Conservation (phyloP, 2,888 invertebrate genomes). For the Rhamnusium bicolor region DNA sequence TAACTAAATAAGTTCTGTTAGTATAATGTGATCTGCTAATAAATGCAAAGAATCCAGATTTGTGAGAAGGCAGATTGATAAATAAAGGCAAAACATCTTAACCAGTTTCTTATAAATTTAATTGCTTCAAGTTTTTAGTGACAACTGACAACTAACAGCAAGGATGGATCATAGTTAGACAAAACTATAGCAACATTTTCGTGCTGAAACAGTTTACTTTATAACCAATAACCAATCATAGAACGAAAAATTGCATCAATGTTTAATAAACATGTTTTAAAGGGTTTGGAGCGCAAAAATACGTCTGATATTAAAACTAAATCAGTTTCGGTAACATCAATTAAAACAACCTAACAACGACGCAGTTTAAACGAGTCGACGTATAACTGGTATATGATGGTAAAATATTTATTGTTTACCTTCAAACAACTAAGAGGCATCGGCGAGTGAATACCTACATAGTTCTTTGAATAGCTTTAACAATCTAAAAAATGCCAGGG, state of each 20-base stretch:
- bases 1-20: no score
- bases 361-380: neutral
- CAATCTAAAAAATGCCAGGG: conserved; percentile 3
- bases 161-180: no score
- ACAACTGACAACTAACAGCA: no score
- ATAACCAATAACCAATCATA: no score
- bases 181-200: no score
- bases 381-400: neutral
- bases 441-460: neutral
- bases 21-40: no score
- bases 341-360: neutral
- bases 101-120: neutral
- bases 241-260: no score
- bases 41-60: no score
- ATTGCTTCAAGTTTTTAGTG: neutral
- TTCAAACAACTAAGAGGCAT: neutral
- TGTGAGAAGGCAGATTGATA: neutral
- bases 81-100: neutral
- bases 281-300: no score
- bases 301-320: neutral
- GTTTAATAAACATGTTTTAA: no score
- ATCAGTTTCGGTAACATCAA: neutral
- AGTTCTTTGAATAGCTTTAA: neutral
- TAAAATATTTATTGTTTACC: neutral
- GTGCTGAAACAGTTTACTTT: no score